Base-by-base conservation (phyloP, 1,140 invertebrate species). In the Megalopta genalis region DNA sequence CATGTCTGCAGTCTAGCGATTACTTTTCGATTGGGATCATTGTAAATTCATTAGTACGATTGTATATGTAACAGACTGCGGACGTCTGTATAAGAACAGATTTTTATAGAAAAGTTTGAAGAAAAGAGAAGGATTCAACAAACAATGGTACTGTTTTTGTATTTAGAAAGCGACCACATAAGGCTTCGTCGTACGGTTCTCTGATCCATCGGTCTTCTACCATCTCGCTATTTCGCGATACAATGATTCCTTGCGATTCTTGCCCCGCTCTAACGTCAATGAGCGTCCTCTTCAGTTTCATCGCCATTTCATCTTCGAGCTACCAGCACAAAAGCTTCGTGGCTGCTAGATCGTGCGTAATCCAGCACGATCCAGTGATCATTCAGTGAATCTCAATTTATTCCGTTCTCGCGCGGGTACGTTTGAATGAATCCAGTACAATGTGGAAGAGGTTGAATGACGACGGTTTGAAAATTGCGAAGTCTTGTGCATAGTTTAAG, bases 341-440 rank as follows among this genome's bases (percentile, higher is more conserved):
- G 65, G 62, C 32, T 32, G 32, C 32, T 32, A 1, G 32, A 32
- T 32, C 32, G 32, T 32, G 32, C 32, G 32, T 32, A 4, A 32
- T 32, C 32, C 32, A 32, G 32, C 32, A 32, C 32, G 32, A 32
- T 32, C 32, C 32, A 32, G 32, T 32, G 63, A 27, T 49, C 4
- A 32, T 77, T 77, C 72, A 76, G 54, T 42, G 82, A 84, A 80
- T 84, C 82, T 84, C 77, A 84, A 27, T 75, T 83, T 52, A n/a
- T 21, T 57, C 54, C 54, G 8, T n/a, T 57, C 32, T 39, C 18
- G 32, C 66, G 59, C 74, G 37, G 54, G 57, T 32, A n/a, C 27
- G 60, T 37, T 10, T 21, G 23, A 39, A 73, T 21, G 42, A 52
- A 1, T 32, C 25, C 14, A 18, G 23, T 27, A 21, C 23, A 37